Base-by-base conservation (phyloP, 1,140 invertebrate genomes). In the Dreissena rostriformis region DNA sequence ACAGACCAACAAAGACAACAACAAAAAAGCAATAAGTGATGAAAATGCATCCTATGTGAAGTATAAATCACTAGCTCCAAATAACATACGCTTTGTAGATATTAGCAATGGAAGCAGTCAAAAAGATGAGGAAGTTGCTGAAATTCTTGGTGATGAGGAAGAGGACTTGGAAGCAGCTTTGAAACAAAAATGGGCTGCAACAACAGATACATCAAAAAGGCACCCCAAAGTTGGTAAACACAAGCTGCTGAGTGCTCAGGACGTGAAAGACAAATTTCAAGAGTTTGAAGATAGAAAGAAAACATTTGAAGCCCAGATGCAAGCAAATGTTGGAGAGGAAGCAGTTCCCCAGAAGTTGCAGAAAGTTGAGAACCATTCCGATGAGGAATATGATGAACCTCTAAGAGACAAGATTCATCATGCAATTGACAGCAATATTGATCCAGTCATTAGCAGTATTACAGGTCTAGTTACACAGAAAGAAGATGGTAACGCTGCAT, bases 211-310 rank as follows among this genome's bases (percentile, higher is more conserved):
- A 7, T 4, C 19, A 28, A 78, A 78, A 22, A 53, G 15, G 12
- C 68, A 70, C n/a, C 0, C 77, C 8, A 79, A 71, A 79, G 49
- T 66, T 2, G 68, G 66, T 17, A 79, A 79, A n/a, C 77, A 79
- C 39, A 79, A 79, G 49, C 67, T 79, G 10, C 52, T 17, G 0
- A 55, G 26, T 26, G 77, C 57, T 22, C 24, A 28, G 22, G 29
- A 74, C 55, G 72, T 53, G n/a, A 0, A 57, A 24, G 57, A 61
- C 4, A 61, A 61, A 24, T 61, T 61, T 24, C 17, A 6, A n/a
- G 57, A 61, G 22, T 61, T 61, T 11, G 57, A 61, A 24, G 22
- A 61, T n/a, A n/a, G 57, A 19, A 61, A 61, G 57, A 24, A 61
- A 61, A 19, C 17, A 4, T 61, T 61, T 61, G 57, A 61, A 61